These are phyloP conservation scores for Drosophila miranda DNA, from an alignment of 1,140 invertebrate genomes.

Conservation along the genomic window DNA sequence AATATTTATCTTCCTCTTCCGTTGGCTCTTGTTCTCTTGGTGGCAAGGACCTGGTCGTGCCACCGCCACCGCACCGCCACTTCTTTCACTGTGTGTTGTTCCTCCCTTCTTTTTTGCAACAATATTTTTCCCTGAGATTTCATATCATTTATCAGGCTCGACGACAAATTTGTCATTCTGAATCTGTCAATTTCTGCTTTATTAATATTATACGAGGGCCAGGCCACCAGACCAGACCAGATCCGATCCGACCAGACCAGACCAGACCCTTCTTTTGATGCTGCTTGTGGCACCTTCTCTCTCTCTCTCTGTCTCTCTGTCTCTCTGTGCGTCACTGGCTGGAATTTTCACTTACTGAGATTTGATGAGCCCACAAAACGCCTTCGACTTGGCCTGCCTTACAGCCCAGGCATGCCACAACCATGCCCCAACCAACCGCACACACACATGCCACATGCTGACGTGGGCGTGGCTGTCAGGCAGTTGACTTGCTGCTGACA, in stretches of 20 bases:
- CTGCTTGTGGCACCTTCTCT: background rate
- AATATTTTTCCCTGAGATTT: constrained; percentile 76
- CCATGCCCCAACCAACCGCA: background rate
- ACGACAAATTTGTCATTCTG: constrained; percentile 81
- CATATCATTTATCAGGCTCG: constrained; percentile 79
- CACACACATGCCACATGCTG: constrained; percentile 1
- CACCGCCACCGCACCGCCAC: constrained; percentile 30
- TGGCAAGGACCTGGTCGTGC: constrained; percentile 17
- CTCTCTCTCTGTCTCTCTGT: background rate
- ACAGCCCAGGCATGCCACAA: too few relatives aligned
- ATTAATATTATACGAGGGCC: constrained; percentile 73
- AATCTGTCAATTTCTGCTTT: constrained; percentile 81
- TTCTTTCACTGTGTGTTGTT: constrained; percentile 5
- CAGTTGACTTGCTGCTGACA: constrained; percentile 66
- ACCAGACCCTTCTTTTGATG: constrained; percentile 4
- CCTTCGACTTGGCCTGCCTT: constrained; percentile 12
- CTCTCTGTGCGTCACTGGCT: background rate
- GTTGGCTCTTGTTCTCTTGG: constrained; percentile 12
- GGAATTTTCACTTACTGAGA: constrained; percentile 71
- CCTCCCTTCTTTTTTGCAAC: constrained; percentile 31
- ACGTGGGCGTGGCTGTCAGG: constrained; percentile 30
- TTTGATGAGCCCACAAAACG: constrained; percentile 65
- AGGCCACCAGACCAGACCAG: constrained; percentile 27
- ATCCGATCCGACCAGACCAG: constrained; percentile 9
- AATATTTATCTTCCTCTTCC: constrained; percentile 67